Evolutionary conservation across 2,113 vertebrate species (phyloP), one percentile per base, ranked within the genome.

Genomic region (Menura novaehollandiae): DNA sequence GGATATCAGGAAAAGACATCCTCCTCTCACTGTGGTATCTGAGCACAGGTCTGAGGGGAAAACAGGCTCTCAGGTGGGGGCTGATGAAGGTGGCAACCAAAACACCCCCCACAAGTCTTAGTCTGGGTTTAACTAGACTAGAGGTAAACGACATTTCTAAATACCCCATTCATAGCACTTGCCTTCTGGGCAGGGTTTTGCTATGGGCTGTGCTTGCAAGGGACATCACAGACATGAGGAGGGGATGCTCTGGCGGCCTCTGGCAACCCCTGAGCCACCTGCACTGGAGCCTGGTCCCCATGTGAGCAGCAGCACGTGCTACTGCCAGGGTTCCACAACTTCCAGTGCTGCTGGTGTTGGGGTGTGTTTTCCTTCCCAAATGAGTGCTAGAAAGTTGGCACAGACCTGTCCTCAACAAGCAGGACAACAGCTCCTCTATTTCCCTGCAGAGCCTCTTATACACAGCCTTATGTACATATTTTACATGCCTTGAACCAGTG

Each of bases 181-280:
- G 17, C 18, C 22, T 72, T 71, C 67, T 59, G 44, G 27, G 30
- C 20, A 62, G 58, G n/a, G 13, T 55, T 89, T 94, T 86, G 49
- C 53, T 32, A 15, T 5, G 32, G 47, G 3, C 56, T 85, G 52
- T 55, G 71, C 62, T 90, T 75, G 37, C 26, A 56, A 79, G 43
- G 15, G 10, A 75, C 37, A 26, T 26, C 35, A 49, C 8, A 66
- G 67, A 41, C 33, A 56, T 0, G 0, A 49, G 1, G 7, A 60
- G 18, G 19, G 53, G 43, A 13, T 26, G 9, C n/a, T 49, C 28
- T 11, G 4, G 51, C 44, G 15, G 15, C 4, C 19, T 14, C 8
- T 41, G 74, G 64, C 23, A 80, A 19, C 8, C 16, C 18, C 49
- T 46, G 76, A 47, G 58, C 15, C 17, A 39, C 26, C 33, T 19